These are phyloP conservation scores for Oxystoma pomonae DNA, from an alignment of 2,888 invertebrate species.

Conservation along the genomic window DNA sequence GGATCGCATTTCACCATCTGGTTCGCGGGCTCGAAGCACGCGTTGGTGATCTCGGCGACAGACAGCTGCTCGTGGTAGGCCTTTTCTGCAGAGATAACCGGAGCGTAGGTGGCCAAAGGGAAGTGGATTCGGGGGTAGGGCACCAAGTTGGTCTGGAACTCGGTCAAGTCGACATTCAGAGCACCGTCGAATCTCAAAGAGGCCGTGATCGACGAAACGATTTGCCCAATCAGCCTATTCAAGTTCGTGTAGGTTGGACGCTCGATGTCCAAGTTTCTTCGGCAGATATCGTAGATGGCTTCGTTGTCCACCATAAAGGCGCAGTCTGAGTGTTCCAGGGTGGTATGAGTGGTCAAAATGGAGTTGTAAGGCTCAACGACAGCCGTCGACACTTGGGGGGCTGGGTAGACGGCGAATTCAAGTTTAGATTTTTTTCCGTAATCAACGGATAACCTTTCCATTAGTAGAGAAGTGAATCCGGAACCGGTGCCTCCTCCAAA, in stretches of 20 bases:
- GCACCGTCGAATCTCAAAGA: constrained; percentile 65
- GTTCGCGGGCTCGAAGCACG: constrained; percentile 77
- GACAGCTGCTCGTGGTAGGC: constrained; percentile 60
- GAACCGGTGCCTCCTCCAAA: constrained; percentile 77
- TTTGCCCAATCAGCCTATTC: constrained; percentile 73
- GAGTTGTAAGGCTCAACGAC: constrained; percentile 79
- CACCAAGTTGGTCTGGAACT: constrained; percentile 75
- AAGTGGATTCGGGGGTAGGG: constrained; percentile 87
- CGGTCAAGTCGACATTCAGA: constrained; percentile 62
- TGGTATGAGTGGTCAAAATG: constrained; percentile 87
- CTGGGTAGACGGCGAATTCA: constrained; percentile 74
- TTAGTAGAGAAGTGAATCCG: constrained; percentile 64
- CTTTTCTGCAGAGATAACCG: constrained; percentile 59
- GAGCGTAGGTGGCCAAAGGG: constrained; percentile 72
- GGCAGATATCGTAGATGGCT: constrained; percentile 85
- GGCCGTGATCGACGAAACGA: constrained; percentile 65
- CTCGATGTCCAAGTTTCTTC: constrained; percentile 68
- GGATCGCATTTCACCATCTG: constrained; percentile 92
- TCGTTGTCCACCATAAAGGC: constrained; percentile 76
- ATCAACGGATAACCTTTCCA: constrained; percentile 59
- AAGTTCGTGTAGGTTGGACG: constrained; percentile 82
- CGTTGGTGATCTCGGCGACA: constrained; percentile 67
- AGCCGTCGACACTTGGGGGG: constrained; percentile 68
- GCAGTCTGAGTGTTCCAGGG: constrained; percentile 64
- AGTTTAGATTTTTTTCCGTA: constrained; percentile 92